A percentile compares a stretch with the other conserved stretches of the same genome.
Conservation (phyloP, 1,140 invertebrate genomes). For the Lysiphlebus fabarum region DNA sequence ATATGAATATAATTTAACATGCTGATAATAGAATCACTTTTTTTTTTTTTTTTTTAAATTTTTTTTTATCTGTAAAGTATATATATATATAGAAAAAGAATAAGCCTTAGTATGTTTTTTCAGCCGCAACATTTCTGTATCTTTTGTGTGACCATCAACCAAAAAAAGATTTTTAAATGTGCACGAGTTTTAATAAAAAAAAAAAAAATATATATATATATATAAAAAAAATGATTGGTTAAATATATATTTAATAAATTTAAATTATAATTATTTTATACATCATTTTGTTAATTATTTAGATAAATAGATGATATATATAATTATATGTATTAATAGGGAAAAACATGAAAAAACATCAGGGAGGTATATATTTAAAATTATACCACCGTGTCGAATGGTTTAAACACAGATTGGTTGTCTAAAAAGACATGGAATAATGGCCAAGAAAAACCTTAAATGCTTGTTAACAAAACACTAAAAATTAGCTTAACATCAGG, state of each 20-base stretch:
- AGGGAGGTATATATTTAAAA: no score
- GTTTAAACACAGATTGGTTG: conserved; percentile 55
- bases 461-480: conserved; percentile 57
- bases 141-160: conserved; percentile 35
- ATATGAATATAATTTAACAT: no score
- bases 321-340: no score
- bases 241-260: background rate
- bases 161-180: conserved; percentile 19
- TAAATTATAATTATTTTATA: background rate
- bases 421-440: conserved; percentile 55
- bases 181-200: background rate
- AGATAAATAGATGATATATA: no score
- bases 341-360: no score
- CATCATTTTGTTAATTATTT: no score
- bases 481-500: conserved; percentile 45
- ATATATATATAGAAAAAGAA: no score
- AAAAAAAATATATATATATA: no score
- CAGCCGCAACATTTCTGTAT: conserved; percentile 48
- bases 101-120: conserved; percentile 37
- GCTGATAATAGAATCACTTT: no score
- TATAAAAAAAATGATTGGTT: background rate
- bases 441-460: conserved; percentile 57
- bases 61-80: no score
- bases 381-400: conserved; percentile 45
- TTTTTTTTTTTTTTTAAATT: background rate